Conservation (phyloP, 2,797 vertebrate species). For the Anisognathus igniventris region DNA sequence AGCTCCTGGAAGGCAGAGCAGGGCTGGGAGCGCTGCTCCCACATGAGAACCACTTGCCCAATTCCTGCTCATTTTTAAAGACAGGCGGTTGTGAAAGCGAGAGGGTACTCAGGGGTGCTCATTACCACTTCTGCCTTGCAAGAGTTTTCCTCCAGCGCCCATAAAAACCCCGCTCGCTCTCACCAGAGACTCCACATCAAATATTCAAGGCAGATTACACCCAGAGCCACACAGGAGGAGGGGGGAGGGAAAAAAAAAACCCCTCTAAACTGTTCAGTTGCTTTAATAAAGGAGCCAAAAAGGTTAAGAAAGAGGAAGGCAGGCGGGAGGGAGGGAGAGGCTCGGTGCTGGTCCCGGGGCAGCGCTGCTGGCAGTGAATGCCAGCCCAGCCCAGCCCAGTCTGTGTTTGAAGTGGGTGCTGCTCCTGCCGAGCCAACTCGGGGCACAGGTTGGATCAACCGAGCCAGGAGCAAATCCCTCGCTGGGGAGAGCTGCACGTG, state of each 20-base stretch:
- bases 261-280: neutral
- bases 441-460: neutral
- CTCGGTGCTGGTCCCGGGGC: neutral
- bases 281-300: conserved; percentile 32
- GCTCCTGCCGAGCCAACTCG: neutral
- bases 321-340: neutral
- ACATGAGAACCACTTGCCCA: conserved; percentile 16
- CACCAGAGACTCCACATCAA: conserved; percentile 12
- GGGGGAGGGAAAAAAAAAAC: neutral
- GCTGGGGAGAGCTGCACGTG: neutral
- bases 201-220: conserved; percentile 51
- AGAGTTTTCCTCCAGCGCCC: conserved; percentile 21
- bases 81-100: neutral
- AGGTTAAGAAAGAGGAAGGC: neutral
- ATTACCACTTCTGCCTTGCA: conserved; percentile 43
- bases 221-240: neutral
- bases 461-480: neutral
- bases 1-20: neutral
- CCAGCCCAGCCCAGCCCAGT: neutral
- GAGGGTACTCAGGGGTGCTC: conserved; percentile 56
- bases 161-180: neutral
- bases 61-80: conserved; percentile 43
- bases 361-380: neutral
- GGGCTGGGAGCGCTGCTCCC: neutral
- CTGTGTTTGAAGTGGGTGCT: neutral